These are phyloP conservation scores for Xylophagus ater DNA, from an alignment of 2,888 invertebrate genomes.

Conservation along the genomic window DNA sequence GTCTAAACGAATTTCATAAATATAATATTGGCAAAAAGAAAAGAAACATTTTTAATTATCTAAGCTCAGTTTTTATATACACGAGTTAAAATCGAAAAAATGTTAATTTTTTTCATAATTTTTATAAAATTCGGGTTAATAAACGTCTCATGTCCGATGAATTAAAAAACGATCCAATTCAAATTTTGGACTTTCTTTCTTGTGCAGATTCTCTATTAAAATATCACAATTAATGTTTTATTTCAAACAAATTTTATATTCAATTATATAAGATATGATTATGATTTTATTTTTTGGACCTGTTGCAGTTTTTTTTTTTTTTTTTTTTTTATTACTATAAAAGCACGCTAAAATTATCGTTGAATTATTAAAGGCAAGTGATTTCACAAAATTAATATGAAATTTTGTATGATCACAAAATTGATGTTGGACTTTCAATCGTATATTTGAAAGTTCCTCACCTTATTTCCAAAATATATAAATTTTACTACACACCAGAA, in stretches of 20 bases:
- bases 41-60: too few species aligned
- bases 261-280: constrained; percentile 17
- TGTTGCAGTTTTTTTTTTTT: neutral
- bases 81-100: too few species aligned
- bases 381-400: constrained; percentile 22
- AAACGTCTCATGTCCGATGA: too few species aligned
- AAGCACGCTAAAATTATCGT: constrained; percentile 8
- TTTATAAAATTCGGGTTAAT: too few species aligned
- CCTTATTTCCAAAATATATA: constrained; percentile 6
- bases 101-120: too few species aligned
- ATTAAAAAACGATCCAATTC: too few species aligned
- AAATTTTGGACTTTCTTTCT: constrained; percentile 3
- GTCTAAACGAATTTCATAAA: too few species aligned
- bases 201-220: constrained; percentile 12
- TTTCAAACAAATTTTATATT: constrained; percentile 7
- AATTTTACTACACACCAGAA: too few species aligned
- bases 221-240: constrained; percentile 14
- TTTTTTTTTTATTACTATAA: neutral
- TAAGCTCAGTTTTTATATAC: too few species aligned
- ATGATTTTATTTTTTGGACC: constrained; percentile 15
- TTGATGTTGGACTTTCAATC: constrained; percentile 39
- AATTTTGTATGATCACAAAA: constrained; percentile 30
- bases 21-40: too few species aligned
- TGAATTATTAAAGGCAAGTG: constrained; percentile 27
- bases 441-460: constrained; percentile 1